Base-by-base conservation (phyloP, 2,888 invertebrate genomes). In the Patella pellucida region DNA sequence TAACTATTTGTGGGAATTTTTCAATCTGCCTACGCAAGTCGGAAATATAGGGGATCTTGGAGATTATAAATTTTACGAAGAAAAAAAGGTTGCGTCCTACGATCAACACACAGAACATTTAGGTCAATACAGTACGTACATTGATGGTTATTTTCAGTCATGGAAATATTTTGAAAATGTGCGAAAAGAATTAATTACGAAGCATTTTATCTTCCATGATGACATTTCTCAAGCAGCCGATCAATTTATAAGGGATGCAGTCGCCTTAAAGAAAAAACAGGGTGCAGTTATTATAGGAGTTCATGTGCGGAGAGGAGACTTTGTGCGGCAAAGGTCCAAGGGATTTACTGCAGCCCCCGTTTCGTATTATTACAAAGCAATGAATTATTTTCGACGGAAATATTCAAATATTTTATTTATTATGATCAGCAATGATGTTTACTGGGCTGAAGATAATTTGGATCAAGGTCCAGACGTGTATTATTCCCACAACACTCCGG, bases 281-380 rank as follows among this genome's bases (percentile, higher is more conserved):
- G 76, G 74, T n/a, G 76, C 80, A 9, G 69, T 76, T 16, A 67
- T 82, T 4, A 79, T 85, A 2, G 91, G 90, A 0, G 82, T 91
- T 23, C 91, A 91, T 78, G 87, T 91, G 3, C 83, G 91, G 11
- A 86, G 90, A 56, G 91, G 91, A 14, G 91, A 91, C 78, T 84
- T 91, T 77, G 85, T 89, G 5, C 80, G 87, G 71, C 86, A 89
- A 75, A 73, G 81, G 15, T 79, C 82, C 23, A 88, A 88, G 79
- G 89, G 91, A 1, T 91, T 91, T 79, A 84, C 86, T 4, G 85
- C 84, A 2, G 89, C 91, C 1, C 87, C 89, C 0, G 75, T 85
- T 51, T 85, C 85, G 0, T 91, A 90, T 78, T 89, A 87, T 78
- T 78, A 81, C 19, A 80, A 80, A 69, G 90, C 88, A 9, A 88